Evolutionary conservation across 2,797 vertebrate genomes (phyloP), one percentile per base, ranked within the genome.

Genomic region (Peromyscus nudipes): DNA sequence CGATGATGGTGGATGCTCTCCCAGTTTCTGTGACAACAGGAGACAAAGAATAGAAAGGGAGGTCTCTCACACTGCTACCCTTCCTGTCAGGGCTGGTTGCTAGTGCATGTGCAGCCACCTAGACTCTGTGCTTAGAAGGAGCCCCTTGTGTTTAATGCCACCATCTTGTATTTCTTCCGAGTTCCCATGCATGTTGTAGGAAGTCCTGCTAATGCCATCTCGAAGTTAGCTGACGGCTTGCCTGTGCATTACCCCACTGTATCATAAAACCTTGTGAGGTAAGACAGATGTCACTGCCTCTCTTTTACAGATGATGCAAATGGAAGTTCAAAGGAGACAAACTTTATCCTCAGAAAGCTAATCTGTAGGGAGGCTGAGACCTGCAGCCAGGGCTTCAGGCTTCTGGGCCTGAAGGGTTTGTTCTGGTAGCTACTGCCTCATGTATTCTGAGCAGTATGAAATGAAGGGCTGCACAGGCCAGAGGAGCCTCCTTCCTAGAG

Each of bases 131-230:
- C 55, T 88, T 77, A 57, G 12, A 64, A 75, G 7, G 29, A 60
- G 14, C 25, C 1, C 3, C 57, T 11, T 37, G 52, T 65, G 11
- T 40, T 84, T 84, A 92, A 88, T 34, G 11, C 23, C 25, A 1
- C 16, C 9, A 14, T 52, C 46, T 93, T 95, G 64, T 77, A 84
- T 76, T 80, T 95, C 25, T 87, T 94, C 46, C 29, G 67, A 43
- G 25, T 77, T 79, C 83, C 23, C 34, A 55, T 21, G 90, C 65
- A 52, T 71, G 55, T 60, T 79, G 40, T 75, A 75, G 37, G 21
- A n/a, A 52, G 37, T 34, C 19, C 40, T 83, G 43, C 27, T 75
- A 91, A 86, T 16, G 5, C 19, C 46, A 11, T n/a, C n/a, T n/a
- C n/a, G n/a, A n/a, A n/a, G n/a, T n/a, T n/a, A n/a, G n/a, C n/a